phyloP scores from a whole-genome alignment of 2,797 vertebrate genomes.

The Salmo trutta region DNA sequence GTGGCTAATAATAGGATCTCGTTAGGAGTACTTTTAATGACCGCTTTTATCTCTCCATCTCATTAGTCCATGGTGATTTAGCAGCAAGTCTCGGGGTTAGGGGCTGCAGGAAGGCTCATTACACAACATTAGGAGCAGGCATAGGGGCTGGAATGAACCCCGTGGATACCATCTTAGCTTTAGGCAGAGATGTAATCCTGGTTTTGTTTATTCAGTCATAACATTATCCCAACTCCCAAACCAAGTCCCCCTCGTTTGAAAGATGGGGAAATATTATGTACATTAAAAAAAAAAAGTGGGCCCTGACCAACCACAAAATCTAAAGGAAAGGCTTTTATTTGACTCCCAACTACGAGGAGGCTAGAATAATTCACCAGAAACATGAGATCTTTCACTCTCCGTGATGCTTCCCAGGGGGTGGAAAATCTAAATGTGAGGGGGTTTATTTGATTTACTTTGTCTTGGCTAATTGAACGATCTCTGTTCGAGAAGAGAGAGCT shows the following conservation, averaged over 20 bases:
- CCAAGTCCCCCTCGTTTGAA: conserved; percentile 37
- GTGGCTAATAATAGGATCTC: conserved; percentile 62
- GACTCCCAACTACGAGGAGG: conserved; percentile 57
- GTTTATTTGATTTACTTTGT: conserved; percentile 52
- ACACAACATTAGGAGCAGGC: conserved; percentile 66
- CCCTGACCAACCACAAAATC: conserved; percentile 54
- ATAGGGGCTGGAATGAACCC: conserved; percentile 53
- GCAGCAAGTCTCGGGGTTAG: conserved; percentile 64
- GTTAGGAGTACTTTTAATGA: conserved; percentile 62
- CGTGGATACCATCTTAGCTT: conserved; percentile 48
- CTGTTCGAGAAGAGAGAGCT: conserved; percentile 34
- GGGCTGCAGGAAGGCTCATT: conserved; percentile 64
- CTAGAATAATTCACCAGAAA: conserved; percentile 65
- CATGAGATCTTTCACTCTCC: conserved; percentile 40
- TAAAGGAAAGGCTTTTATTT: conserved; percentile 63
- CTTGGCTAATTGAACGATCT: conserved; percentile 40
- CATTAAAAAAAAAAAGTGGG: conserved; percentile 52
- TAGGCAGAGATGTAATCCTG: conserved; percentile 40
- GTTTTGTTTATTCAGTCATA: conserved; percentile 14
- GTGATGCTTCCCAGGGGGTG: conserved; percentile 48
- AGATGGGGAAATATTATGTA: conserved; percentile 54
- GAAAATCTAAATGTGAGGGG: conserved; percentile 14
- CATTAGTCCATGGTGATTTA: conserved; percentile 71
- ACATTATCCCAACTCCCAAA: conserved; percentile 37
- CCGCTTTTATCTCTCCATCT: conserved; percentile 66